These are phyloP conservation scores for Tromatobia lineatoria DNA, from an alignment of 2,888 invertebrate genomes.

Conservation along the genomic window DNA sequence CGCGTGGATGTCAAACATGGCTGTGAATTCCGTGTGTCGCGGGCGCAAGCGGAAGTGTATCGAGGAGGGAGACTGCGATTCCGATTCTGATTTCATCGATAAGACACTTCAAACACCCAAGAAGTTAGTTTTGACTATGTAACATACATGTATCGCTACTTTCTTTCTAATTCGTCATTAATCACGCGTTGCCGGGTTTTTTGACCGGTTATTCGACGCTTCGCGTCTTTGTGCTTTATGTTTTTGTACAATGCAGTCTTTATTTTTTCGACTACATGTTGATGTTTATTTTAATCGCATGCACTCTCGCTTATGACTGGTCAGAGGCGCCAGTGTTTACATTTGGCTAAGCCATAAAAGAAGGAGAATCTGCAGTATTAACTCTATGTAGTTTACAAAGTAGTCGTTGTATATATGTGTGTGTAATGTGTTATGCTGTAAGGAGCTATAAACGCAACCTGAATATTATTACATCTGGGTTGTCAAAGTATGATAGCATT, in stretches of 20 bases:
- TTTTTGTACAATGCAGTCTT: background rate
- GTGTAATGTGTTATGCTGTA: background rate
- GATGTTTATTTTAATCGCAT: background rate
- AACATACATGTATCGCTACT: background rate
- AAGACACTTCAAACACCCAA: conserved; percentile 88
- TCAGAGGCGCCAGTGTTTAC: conserved; percentile 1
- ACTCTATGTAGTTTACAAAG: background rate
- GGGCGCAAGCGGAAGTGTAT: conserved; percentile 87
- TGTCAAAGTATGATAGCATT: conserved; percentile 45
- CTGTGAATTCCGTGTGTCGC: conserved; percentile 82
- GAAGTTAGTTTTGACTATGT: conserved; percentile 84
- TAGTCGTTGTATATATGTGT: background rate
- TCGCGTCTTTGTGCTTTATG: background rate
- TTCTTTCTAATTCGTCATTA: background rate
- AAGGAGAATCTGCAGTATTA: background rate
- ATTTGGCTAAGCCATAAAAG: background rate
- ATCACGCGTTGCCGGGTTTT: background rate
- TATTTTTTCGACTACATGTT: background rate
- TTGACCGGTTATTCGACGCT: background rate
- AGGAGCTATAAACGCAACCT: background rate
- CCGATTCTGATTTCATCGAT: conserved; percentile 86
- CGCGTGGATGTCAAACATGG: conserved; percentile 81
- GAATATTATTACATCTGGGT: background rate
- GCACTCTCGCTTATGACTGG: background rate
- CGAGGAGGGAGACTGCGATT: conserved; percentile 86